Percentiles rank a stretch among this genome's conserved stretches.
Conservation (phyloP, 2,113 vertebrate genomes). For the Caranx ignobilis region DNA sequence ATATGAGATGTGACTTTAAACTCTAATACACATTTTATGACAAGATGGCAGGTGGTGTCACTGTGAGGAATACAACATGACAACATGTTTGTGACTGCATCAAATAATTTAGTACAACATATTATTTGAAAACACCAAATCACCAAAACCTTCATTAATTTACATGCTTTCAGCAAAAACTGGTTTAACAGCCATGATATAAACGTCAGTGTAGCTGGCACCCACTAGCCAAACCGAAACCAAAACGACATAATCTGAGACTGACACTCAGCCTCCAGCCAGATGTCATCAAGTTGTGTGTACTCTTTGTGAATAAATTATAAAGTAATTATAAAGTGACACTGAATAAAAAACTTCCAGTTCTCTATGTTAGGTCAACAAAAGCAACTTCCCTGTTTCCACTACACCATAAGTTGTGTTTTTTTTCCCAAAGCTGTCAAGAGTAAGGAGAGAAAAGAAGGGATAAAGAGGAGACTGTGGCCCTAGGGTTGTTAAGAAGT, state of each 20-base stretch:
- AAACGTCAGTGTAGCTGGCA: not conserved
- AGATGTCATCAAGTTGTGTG: not conserved
- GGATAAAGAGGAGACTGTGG: slow-evolving; percentile 61
- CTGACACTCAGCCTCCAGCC: not conserved
- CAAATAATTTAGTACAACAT: not conserved
- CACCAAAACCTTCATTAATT: not conserved
- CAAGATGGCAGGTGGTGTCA: not conserved
- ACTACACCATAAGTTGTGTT: not conserved
- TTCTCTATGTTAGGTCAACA: not conserved
- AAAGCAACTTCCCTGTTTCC: not conserved
- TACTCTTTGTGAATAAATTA: slow-evolving; percentile 12
- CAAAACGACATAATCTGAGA: slow-evolving; percentile 12
- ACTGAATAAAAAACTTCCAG: not conserved
- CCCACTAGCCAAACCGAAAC: not conserved
- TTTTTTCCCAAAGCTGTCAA: slow-evolving; percentile 47
- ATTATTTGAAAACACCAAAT: not conserved
- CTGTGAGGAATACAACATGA: not conserved
- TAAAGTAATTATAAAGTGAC: not conserved
- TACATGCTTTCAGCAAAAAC: not conserved
- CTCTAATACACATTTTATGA: not conserved
- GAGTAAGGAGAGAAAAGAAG: slow-evolving; percentile 31
- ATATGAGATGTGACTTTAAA: not conserved
- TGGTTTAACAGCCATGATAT: not conserved
- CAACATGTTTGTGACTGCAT: not conserved
- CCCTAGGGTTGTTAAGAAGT: slow-evolving; percentile 72